phyloP scores from a whole-genome alignment of 2,113 vertebrate genomes.

The Scomber scombrus region DNA sequence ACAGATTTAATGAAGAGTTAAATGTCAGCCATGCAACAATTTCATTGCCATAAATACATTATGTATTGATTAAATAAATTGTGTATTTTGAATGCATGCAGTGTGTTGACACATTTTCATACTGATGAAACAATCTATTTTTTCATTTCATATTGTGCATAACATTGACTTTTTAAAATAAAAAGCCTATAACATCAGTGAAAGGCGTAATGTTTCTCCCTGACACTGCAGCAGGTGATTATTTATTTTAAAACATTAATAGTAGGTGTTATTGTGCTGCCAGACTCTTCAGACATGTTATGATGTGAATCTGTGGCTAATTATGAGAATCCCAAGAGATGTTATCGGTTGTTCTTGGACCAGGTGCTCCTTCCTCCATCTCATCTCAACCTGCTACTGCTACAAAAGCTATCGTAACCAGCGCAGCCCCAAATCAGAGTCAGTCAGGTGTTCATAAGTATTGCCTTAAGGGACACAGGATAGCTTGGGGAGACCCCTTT shows the following conservation, averaged over 20 bases:
- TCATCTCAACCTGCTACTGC: slow-evolving; percentile 53
- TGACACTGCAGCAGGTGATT: not conserved
- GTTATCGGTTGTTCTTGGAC: slow-evolving; percentile 42
- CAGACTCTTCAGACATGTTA: slow-evolving; percentile 38
- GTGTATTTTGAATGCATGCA: no score
- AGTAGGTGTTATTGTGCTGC: not conserved
- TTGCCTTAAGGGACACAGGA: slow-evolving; percentile 67
- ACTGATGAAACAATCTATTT: no score
- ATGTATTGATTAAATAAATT: no score
- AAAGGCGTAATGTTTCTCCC: not conserved
- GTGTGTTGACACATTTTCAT: no score
- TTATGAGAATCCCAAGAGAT: slow-evolving; percentile 70
- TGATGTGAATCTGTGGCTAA: slow-evolving; percentile 57
- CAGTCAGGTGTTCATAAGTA: slow-evolving; percentile 82
- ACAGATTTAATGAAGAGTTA: no score
- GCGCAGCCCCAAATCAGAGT: slow-evolving; percentile 59
- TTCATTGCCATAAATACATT: no score
- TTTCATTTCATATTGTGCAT: not conserved
- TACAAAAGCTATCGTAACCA: slow-evolving; percentile 66
- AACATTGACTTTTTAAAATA: not conserved
- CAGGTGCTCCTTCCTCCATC: slow-evolving; percentile 69
- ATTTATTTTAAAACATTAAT: slow-evolving; percentile 20
- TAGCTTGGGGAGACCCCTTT: slow-evolving; percentile 68
- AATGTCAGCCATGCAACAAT: no score
- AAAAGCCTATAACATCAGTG: not conserved